Evolutionary conservation across 2,797 vertebrate genomes (phyloP), one percentile per base, ranked within the genome.

Genomic region (Sebastes taczanowskii): DNA sequence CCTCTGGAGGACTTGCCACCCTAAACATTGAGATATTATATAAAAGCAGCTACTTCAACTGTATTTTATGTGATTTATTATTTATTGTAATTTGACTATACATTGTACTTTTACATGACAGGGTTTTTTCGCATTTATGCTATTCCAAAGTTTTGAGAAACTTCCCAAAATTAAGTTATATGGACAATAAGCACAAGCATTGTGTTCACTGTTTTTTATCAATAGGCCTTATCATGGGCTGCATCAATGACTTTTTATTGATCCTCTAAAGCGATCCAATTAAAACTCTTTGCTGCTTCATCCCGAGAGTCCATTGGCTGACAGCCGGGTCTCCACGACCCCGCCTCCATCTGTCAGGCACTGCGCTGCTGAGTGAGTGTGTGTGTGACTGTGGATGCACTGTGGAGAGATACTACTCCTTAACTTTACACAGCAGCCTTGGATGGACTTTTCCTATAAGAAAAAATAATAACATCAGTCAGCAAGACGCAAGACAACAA

Each of bases 271-370:
- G 53, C 49, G 18, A 79, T 70, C 91, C 92, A 94, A 91, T 94
- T 82, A 77, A 72, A 91, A 82, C 72, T 14, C 67, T 55, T 67
- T 70, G 66, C 69, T 80, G 77, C 77, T 60, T 69, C 75, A 63
- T 85, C 65, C 83, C 23, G 71, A 59, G 46, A 81, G 59, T 30
- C 79, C 16, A 94, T 95, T 95, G 94, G 94, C 85, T 90, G 83
- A 67, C 77, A 81, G 77, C 74, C 59, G 35, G 71, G 23, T 67
- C 65, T 61, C 58, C 72, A 6, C 60, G 42, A 89, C 73, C 87
- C 93, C 92, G 88, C 94, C 93, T 52, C 92, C 86, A 66, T 83
- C 69, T 92, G 92, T 90, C 94, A 92, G 71, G 52, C 86, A 66
- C 88, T 77, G 86, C 67, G 86, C 81, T 88, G 86, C n/a, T 72